These are phyloP conservation scores for Lanius collurio DNA, from an alignment of 2,113 vertebrate species.

Conservation along the genomic window DNA sequence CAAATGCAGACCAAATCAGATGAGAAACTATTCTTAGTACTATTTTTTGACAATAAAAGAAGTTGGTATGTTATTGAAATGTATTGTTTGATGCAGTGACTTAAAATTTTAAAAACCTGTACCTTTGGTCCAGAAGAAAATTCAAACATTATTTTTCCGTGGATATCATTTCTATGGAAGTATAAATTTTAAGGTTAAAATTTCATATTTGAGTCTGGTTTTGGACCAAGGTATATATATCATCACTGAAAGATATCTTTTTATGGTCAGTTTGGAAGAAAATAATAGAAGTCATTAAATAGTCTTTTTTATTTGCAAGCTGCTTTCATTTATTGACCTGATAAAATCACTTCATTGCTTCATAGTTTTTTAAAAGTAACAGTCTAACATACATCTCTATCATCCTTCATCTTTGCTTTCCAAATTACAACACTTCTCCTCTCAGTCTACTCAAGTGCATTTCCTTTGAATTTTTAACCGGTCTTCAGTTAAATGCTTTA, in stretches of 20 bases:
- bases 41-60: slow-evolving; percentile 98
- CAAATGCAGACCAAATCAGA: slow-evolving; percentile 98
- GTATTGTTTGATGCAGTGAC: neutral
- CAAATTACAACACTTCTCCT: neutral
- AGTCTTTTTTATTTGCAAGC: neutral
- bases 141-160: neutral
- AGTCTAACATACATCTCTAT: neutral
- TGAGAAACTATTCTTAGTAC: slow-evolving; percentile 92
- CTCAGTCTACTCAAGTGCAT: neutral
- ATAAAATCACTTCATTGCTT: neutral
- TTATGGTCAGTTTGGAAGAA: neutral
- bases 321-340: neutral
- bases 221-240: neutral
- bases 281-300: neutral
- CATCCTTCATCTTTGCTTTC: neutral
- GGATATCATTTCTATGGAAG: neutral
- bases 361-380: neutral
- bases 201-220: neutral
- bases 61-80: slow-evolving; percentile 86
- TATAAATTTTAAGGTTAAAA: neutral
- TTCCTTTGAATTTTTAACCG: neutral
- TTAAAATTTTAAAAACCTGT: neutral
- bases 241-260: neutral
- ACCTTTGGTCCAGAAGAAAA: neutral
- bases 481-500: neutral